phyloP scores from a whole-genome alignment of 1,140 invertebrate genomes.

The Drosophila orena region DNA sequence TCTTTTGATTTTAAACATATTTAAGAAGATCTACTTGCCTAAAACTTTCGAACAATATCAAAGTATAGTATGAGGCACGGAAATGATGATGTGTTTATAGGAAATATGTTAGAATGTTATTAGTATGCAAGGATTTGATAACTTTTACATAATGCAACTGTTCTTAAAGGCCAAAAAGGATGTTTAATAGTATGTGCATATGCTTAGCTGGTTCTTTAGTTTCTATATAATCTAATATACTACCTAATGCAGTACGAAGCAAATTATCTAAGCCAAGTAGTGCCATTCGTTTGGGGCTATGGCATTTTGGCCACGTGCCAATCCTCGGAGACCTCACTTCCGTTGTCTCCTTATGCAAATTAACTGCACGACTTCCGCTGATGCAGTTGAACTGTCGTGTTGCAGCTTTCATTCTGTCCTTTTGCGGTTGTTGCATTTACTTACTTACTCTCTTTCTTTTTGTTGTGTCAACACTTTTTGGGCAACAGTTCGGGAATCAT shows the following conservation, averaged over 20 bases:
- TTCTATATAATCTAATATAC: not conserved
- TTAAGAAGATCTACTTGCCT: too few relatives aligned
- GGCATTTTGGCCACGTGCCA: slow-evolving; percentile 30
- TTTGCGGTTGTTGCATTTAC: slow-evolving; percentile 20
- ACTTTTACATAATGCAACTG: too few relatives aligned
- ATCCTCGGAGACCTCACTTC: slow-evolving; percentile 22
- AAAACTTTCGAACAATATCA: too few relatives aligned
- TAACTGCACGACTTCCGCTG: slow-evolving; percentile 52
- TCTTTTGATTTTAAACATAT: too few relatives aligned
- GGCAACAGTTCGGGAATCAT: slow-evolving; percentile 56
- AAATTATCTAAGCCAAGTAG: slow-evolving; percentile 15
- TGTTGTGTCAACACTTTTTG: slow-evolving; percentile 40
- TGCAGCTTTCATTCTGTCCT: not conserved
- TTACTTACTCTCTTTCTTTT: not conserved
- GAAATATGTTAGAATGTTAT: too few relatives aligned
- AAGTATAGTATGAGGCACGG: too few relatives aligned
- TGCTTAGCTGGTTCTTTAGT: not conserved
- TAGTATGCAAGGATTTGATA: too few relatives aligned
- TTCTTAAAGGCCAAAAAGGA: too few relatives aligned
- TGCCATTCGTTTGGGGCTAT: not conserved
- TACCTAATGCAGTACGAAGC: not conserved
- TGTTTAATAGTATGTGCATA: too few relatives aligned
- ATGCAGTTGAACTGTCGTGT: slow-evolving; percentile 31
- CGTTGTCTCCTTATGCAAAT: slow-evolving; percentile 57
- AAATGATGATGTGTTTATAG: too few relatives aligned